phyloP scores from a whole-genome alignment of 2,888 invertebrate species.

The Torymus aiolomorphi region DNA sequence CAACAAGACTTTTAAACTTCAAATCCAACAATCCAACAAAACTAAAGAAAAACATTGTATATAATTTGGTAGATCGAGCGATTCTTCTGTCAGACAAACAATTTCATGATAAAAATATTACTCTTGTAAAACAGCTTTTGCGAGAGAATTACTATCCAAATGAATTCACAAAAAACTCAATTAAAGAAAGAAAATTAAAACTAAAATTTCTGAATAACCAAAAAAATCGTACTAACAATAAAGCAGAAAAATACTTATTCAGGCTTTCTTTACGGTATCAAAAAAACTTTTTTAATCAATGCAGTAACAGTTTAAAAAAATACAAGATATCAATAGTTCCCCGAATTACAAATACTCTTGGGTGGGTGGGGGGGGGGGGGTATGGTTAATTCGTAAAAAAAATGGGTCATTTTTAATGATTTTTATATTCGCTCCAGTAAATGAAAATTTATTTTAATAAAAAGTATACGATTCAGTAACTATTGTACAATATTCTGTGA shows the following conservation, averaged over 20 bases:
- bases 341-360: too few species aligned
- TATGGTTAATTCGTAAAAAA: too few species aligned
- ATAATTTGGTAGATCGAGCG: too few species aligned
- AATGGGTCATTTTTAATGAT: too few species aligned
- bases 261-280: background rate
- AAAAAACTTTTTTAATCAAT: background rate
- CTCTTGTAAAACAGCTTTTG: background rate
- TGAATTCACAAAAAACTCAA: background rate
- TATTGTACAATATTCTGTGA: too few species aligned
- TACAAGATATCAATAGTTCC: background rate
- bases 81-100: background rate
- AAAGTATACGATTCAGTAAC: too few species aligned
- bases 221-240: background rate
- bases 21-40: too few species aligned
- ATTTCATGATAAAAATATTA: background rate
- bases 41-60: too few species aligned
- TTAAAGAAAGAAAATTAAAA: background rate
- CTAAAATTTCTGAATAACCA: background rate
- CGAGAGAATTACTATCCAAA: background rate
- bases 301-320: background rate
- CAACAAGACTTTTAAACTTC: too few species aligned
- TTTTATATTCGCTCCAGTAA: too few species aligned
- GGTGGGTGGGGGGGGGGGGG: too few species aligned
- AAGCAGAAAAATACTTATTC: background rate
- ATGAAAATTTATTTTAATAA: too few species aligned